Conservation (phyloP, 2,113 vertebrate genomes). For the Carassius auratus region DNA sequence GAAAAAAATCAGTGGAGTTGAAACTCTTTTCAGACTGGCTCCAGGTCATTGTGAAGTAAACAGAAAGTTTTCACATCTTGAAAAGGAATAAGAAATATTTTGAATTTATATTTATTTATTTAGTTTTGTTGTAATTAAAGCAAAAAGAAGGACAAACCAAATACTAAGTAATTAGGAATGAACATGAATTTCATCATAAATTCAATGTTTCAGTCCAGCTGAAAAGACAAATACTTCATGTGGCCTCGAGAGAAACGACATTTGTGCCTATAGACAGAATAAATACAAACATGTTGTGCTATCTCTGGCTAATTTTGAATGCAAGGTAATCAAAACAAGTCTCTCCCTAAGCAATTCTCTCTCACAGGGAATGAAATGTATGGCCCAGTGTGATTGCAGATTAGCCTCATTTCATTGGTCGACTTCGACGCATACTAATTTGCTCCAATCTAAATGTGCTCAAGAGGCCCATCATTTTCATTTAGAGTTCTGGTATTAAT, state of each 20-base stretch:
- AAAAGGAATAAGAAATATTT: background rate
- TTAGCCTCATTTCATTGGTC: constrained; percentile 51
- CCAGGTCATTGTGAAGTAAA: background rate
- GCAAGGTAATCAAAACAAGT: constrained; percentile 57
- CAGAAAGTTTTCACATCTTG: background rate
- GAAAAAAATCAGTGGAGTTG: background rate
- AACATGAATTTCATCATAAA: background rate
- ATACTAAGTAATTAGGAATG: background rate
- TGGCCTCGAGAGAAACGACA: background rate
- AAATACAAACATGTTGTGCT: constrained; percentile 26
- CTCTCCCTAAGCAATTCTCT: constrained; percentile 22
- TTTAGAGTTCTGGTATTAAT: constrained; percentile 45
- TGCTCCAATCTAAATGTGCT: constrained; percentile 38
- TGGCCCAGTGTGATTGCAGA: constrained; percentile 56
- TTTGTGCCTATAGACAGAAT: constrained; percentile 4
- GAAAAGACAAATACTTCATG: background rate
- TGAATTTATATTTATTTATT: no score
- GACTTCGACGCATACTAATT: constrained; percentile 47
- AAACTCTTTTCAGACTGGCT: background rate
- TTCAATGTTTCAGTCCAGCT: background rate
- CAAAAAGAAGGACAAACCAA: constrained; percentile 3
- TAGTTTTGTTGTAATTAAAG: background rate
- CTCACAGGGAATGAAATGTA: constrained; percentile 32
- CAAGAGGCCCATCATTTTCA: constrained; percentile 28
- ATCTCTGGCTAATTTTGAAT: constrained; percentile 51